Evolutionary conservation across 2,797 vertebrate species (phyloP).

Genomic region (Xiphorhynchus erythropygius): DNA sequence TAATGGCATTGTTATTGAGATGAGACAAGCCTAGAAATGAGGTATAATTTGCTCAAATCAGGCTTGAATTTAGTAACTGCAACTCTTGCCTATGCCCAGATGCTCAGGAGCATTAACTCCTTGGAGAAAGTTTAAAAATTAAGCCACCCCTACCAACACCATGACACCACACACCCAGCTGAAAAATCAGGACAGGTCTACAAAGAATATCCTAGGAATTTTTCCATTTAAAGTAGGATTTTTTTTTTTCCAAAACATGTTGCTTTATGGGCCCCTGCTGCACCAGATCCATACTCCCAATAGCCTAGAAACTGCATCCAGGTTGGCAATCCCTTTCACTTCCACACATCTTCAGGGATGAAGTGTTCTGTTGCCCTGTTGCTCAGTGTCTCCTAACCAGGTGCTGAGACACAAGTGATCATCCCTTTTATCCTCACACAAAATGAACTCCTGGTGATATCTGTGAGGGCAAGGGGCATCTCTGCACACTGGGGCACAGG

Average conservation of each 20-base stretch:
- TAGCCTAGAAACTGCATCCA: background rate
- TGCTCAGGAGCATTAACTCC: background rate
- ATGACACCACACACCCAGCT: background rate
- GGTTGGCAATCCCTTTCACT: background rate
- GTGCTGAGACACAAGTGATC: background rate
- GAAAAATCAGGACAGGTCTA: background rate
- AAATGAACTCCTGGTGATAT: background rate
- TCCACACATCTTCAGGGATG: background rate
- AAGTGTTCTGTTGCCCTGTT: background rate
- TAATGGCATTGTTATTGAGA: background rate
- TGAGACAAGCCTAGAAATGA: background rate
- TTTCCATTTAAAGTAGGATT: background rate
- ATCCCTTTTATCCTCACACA: background rate
- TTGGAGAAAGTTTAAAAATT: background rate
- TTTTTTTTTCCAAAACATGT: background rate
- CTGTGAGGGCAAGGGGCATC: background rate
- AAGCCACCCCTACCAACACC: background rate
- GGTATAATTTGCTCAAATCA: background rate
- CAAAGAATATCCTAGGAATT: background rate
- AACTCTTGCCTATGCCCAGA: background rate
- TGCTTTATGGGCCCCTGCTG: background rate
- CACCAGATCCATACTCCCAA: background rate
- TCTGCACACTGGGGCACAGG: background rate
- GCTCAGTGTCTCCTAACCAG: background rate
- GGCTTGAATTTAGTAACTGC: background rate